These are phyloP conservation scores for Caradrina clavipalpis DNA, from an alignment of 2,888 invertebrate species.

Conservation along the genomic window DNA sequence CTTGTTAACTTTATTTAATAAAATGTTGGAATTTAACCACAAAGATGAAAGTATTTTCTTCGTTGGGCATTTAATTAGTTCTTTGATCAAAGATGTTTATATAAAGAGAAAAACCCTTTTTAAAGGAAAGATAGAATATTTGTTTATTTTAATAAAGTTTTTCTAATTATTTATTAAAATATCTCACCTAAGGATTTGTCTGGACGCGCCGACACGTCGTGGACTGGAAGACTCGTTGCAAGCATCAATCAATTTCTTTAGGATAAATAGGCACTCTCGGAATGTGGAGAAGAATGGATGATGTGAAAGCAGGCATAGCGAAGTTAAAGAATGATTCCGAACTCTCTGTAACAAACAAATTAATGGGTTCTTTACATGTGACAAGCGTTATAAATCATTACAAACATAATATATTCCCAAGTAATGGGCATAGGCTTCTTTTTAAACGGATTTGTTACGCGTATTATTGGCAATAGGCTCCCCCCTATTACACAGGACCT, in stretches of 20 bases:
- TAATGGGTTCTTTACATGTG: not conserved
- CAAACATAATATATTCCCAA: too few relatives aligned
- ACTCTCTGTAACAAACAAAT: conserved; percentile 92
- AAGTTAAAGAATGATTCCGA: conserved; percentile 98
- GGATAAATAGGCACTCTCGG: conserved; percentile 98
- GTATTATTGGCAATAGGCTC: too few relatives aligned
- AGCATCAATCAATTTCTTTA: conserved; percentile 99
- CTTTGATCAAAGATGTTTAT: conserved; percentile 27
- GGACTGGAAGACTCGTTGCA: conserved; percentile 98
- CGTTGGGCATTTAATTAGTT: conserved; percentile 22
- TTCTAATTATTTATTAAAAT: not conserved
- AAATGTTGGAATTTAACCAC: not conserved
- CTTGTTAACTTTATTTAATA: conserved; percentile 11
- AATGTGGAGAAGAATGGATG: conserved; percentile 99
- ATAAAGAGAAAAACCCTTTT: conserved; percentile 11
- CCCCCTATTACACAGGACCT: too few relatives aligned
- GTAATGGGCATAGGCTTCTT: too few relatives aligned
- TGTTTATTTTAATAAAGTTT: not conserved
- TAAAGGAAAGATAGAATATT: conserved; percentile 14
- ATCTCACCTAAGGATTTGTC: conserved; percentile 94
- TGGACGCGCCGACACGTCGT: conserved; percentile 96
- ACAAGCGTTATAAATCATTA: not conserved
- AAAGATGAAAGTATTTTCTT: conserved; percentile 19
- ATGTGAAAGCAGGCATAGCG: conserved; percentile 99
- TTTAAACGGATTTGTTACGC: not conserved